A percentile compares a stretch with the other conserved stretches of the same genome.
These are phyloP conservation scores for Pachycephala philippinensis DNA, from an alignment of 2,113 vertebrate genomes.

Conservation along the genomic window DNA sequence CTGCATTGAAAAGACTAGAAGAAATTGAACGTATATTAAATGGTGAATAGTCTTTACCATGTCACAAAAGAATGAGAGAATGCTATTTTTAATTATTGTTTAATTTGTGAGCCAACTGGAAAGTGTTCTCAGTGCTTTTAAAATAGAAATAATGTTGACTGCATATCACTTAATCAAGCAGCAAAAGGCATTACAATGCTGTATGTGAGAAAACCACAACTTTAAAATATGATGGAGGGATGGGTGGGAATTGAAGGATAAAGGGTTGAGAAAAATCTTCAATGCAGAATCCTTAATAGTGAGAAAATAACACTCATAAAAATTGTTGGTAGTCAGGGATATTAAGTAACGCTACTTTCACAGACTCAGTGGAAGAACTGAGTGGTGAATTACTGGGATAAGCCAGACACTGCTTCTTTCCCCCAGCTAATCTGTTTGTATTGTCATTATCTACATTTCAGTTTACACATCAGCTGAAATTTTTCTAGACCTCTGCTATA, in stretches of 20 bases:
- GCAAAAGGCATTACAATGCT: background rate
- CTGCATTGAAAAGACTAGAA: conserved; percentile 95
- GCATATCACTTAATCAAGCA: conserved; percentile 6
- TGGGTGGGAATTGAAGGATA: background rate
- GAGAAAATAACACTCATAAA: background rate
- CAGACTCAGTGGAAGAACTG: background rate
- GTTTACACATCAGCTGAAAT: conserved; percentile 19
- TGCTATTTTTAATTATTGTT: conserved; percentile 15
- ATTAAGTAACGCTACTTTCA: background rate
- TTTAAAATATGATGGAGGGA: background rate
- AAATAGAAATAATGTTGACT: conserved; percentile 10
- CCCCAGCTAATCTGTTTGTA: background rate
- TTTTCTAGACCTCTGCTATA: background rate
- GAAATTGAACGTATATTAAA: conserved; percentile 98
- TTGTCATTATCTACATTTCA: background rate
- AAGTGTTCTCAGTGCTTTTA: conserved; percentile 33
- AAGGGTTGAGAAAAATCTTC: conserved; percentile 2
- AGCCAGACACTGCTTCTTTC: background rate
- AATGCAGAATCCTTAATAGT: background rate
- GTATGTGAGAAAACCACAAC: background rate
- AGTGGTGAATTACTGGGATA: background rate
- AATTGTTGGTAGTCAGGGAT: background rate
- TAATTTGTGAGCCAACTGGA: conserved; percentile 25
- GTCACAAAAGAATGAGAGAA: background rate
- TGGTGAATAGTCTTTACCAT: conserved; percentile 79